A percentile compares a stretch with the other conserved stretches of the same genome.
phyloP scores from a whole-genome alignment of 2,888 invertebrate species.

The Unio pictorum region DNA sequence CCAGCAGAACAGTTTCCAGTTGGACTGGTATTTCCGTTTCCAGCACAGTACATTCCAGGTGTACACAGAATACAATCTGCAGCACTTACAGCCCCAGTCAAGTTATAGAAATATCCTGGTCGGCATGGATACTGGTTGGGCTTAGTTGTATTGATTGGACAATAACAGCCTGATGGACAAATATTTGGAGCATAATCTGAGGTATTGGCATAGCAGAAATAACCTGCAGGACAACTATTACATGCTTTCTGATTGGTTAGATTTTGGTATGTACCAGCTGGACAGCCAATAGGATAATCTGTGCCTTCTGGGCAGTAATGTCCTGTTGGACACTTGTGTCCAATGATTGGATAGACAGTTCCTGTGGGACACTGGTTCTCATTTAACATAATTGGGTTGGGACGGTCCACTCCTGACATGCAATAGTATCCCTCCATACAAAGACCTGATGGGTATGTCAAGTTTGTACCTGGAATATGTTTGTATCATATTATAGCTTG shows the following conservation, averaged over 20 bases:
- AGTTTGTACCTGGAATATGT: slow-evolving; percentile 46
- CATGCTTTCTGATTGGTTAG: slow-evolving; percentile 58
- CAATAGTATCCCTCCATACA: slow-evolving; percentile 63
- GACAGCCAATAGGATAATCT: slow-evolving; percentile 62
- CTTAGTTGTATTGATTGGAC: slow-evolving; percentile 55
- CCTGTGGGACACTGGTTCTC: slow-evolving; percentile 63
- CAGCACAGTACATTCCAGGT: slow-evolving; percentile 61
- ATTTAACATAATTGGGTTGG: slow-evolving; percentile 64
- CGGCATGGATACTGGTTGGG: slow-evolving; percentile 54
- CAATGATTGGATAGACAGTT: slow-evolving; percentile 65
- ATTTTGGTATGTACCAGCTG: slow-evolving; percentile 66
- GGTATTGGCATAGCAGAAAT: slow-evolving; percentile 64
- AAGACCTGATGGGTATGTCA: slow-evolving; percentile 55
- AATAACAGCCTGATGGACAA: slow-evolving; percentile 64
- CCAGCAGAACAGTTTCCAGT: slow-evolving; percentile 60
- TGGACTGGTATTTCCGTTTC: slow-evolving; percentile 52
- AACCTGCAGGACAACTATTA: slow-evolving; percentile 63
- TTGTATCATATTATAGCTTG: too few species aligned
- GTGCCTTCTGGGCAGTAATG: slow-evolving; percentile 63
- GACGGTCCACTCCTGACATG: slow-evolving; percentile 54
- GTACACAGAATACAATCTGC: slow-evolving; percentile 50
- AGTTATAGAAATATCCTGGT: slow-evolving; percentile 58
- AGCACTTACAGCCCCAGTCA: slow-evolving; percentile 44
- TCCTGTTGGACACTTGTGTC: slow-evolving; percentile 62
- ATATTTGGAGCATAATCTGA: slow-evolving; percentile 56